Conservation (phyloP, 1,140 invertebrate genomes). For the Lasioglossum albipes region DNA sequence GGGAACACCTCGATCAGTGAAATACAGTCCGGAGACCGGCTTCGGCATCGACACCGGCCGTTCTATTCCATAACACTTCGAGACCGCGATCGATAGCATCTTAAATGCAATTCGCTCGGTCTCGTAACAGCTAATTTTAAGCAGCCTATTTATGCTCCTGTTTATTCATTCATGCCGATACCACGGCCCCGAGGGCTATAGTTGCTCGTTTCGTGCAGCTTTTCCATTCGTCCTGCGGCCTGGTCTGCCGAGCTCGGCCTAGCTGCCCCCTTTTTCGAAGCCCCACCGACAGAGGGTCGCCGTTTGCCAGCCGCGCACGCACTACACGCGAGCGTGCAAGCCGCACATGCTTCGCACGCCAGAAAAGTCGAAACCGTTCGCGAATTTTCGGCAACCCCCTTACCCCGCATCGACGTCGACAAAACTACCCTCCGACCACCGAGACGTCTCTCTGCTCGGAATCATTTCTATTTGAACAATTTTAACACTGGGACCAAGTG, state of each 20-base stretch:
- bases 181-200: conserved; percentile 49
- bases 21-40: background rate
- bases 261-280: conserved; percentile 48
- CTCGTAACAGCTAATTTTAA: conserved; percentile 68
- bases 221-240: conserved; percentile 51
- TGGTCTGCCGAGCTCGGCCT: background rate
- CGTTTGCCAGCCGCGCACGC: conserved; percentile 26
- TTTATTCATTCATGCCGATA: conserved; percentile 73
- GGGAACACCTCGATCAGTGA: conserved; percentile 8
- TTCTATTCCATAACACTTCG: conserved; percentile 42
- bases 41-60: background rate
- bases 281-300: conserved; percentile 13
- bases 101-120: conserved; percentile 65
- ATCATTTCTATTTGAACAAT: too few species aligned
- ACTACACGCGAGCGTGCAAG: conserved; percentile 23
- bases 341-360: conserved; percentile 4
- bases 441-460: too few species aligned
- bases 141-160: conserved; percentile 63
- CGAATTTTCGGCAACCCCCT: background rate
- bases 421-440: too few species aligned
- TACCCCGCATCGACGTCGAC: background rate
- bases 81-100: conserved; percentile 60
- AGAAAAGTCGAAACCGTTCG: conserved; percentile 1
- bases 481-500: too few species aligned
- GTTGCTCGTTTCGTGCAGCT: conserved; percentile 68